These are phyloP conservation scores for Pseudomyrmex sp. DNA, from an alignment of 1,140 invertebrate genomes.

Conservation along the genomic window DNA sequence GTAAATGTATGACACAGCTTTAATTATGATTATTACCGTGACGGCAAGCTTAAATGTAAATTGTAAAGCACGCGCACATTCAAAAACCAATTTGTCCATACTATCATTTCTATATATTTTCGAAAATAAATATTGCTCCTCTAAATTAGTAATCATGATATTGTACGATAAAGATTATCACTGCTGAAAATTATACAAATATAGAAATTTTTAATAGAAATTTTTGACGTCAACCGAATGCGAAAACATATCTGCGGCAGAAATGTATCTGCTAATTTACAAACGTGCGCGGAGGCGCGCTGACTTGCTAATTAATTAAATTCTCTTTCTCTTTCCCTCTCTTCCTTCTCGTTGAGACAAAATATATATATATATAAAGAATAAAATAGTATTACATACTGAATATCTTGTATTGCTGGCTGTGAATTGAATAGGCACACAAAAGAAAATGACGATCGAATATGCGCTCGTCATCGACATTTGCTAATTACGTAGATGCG, in stretches of 20 bases:
- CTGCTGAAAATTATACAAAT: neutral
- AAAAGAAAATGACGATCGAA: constrained; percentile 2
- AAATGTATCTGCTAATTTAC: neutral
- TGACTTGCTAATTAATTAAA: constrained; percentile 39
- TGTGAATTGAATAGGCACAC: constrained; percentile 2
- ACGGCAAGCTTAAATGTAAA: neutral
- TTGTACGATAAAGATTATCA: no score
- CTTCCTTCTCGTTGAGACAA: neutral
- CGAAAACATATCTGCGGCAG: neutral
- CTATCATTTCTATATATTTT: neutral
- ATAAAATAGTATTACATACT: constrained; percentile 8
- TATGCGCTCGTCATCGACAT: constrained; percentile 1
- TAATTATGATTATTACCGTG: constrained; percentile 30
- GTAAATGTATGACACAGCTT: constrained; percentile 11
- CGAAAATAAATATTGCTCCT: neutral
- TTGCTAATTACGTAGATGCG: constrained; percentile 38
- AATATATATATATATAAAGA: neutral
- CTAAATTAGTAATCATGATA: neutral
- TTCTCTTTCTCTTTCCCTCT: no score
- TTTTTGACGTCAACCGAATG: constrained; percentile 6
- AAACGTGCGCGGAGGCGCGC: neutral
- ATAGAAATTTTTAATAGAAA: neutral
- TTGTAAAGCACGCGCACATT: neutral
- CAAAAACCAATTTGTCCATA: neutral
- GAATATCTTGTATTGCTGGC: neutral